These are phyloP conservation scores for Popillia japonica DNA, from an alignment of 1,140 invertebrate genomes.

Conservation along the genomic window DNA sequence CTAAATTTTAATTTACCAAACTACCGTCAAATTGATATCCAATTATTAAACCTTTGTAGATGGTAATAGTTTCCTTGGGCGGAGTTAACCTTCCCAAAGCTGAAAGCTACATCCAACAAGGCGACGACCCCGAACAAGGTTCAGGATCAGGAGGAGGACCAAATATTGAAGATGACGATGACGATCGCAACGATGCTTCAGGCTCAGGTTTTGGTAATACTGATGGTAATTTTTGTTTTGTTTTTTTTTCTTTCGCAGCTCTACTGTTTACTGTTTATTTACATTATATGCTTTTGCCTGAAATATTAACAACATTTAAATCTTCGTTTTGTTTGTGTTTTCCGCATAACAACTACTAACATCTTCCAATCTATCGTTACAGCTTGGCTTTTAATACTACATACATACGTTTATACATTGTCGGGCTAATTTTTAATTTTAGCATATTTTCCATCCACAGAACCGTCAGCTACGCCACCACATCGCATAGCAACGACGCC, in stretches of 20 bases:
- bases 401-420: too few relatives aligned
- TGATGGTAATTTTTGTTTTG: constrained; percentile 44
- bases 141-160: constrained; percentile 26
- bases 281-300: too few relatives aligned
- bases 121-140: constrained; percentile 25
- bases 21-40: too few relatives aligned
- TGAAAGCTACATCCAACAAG: constrained; percentile 54
- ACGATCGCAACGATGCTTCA: constrained; percentile 52
- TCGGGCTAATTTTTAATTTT: not conserved
- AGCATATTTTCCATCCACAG: not conserved
- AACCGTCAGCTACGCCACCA: constrained; percentile 11
- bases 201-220: constrained; percentile 58
- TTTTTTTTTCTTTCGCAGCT: constrained; percentile 22
- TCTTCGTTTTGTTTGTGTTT: too few relatives aligned
- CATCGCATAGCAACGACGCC: not conserved
- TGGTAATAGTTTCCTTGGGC: constrained; percentile 55
- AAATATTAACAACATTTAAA: too few relatives aligned
- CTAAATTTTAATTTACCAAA: too few relatives aligned
- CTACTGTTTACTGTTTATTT: not conserved
- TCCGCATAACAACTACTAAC: too few relatives aligned
- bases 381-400: too few relatives aligned
- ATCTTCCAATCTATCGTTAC: too few relatives aligned
- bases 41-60: constrained; percentile 46
- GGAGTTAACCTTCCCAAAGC: constrained; percentile 49
- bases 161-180: not conserved